A percentile compares a stretch with the other conserved stretches of the same genome.
Evolutionary conservation across 2,797 vertebrate genomes (phyloP).

Genomic region (Peromyscus nudipes): DNA sequence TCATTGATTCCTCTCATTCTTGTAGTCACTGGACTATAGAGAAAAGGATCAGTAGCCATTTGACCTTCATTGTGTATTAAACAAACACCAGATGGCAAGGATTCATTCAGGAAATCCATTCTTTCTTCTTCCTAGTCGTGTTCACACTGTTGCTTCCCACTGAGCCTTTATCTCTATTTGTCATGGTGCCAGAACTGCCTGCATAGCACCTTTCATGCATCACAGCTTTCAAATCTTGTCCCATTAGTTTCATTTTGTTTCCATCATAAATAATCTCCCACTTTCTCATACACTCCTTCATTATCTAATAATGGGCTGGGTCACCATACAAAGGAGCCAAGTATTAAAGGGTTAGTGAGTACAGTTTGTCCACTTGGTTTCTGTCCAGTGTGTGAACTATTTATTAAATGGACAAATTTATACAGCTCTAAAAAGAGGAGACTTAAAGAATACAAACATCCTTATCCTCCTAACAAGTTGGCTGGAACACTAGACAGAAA

Average conservation of each 20-base stretch:
- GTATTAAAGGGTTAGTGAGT: constrained; percentile 89
- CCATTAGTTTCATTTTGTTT: constrained; percentile 93
- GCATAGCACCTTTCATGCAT: constrained; percentile 91
- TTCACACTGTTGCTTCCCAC: constrained; percentile 93
- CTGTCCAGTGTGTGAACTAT: constrained; percentile 82
- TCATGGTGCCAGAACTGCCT: constrained; percentile 90
- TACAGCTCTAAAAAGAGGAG: constrained; percentile 71
- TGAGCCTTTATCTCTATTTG: constrained; percentile 92
- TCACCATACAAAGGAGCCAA: constrained; percentile 87
- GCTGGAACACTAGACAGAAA: constrained; percentile 68
- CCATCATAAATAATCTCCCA: constrained; percentile 92
- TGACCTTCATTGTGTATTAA: constrained; percentile 96
- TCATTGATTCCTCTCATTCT: constrained; percentile 91
- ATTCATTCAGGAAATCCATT: constrained; percentile 94
- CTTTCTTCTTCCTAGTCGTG: constrained; percentile 91
- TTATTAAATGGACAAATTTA: constrained; percentile 84
- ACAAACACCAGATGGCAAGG: constrained; percentile 96
- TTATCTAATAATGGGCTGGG: constrained; percentile 90
- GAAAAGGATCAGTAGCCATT: constrained; percentile 93
- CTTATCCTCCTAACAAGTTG: constrained; percentile 64
- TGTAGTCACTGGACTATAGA: constrained; percentile 91
- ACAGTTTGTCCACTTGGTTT: constrained; percentile 90
- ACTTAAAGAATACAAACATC: constrained; percentile 67
- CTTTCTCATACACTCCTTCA: constrained; percentile 91
- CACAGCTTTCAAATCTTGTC: constrained; percentile 91